These are phyloP conservation scores for Monopis laevigella DNA, from an alignment of 2,888 invertebrate genomes.

Conservation along the genomic window DNA sequence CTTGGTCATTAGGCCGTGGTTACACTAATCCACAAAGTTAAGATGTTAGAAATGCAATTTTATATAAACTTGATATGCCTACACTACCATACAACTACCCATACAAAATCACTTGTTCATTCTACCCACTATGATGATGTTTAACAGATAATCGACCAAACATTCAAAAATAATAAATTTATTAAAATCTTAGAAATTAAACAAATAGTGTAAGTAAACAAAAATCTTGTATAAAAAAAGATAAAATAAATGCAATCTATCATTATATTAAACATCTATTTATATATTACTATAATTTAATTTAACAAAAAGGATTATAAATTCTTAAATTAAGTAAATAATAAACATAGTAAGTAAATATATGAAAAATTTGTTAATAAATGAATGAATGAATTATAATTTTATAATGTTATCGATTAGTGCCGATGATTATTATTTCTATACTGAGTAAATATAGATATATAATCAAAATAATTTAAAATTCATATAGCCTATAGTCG, in stretches of 20 bases:
- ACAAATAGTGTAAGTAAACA: conserved; percentile 54
- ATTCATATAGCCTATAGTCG: conserved; percentile 37
- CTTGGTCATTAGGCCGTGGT: conserved; percentile 58
- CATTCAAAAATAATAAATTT: conserved; percentile 41
- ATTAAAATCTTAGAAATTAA: conserved; percentile 56
- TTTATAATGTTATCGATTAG: conserved; percentile 50
- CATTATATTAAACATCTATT: conserved; percentile 35
- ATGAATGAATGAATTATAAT: too few relatives aligned
- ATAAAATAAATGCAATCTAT: conserved; percentile 64
- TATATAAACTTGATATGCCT: conserved; percentile 60
- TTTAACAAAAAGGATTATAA: conserved; percentile 55
- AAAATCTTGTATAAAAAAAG: conserved; percentile 53
- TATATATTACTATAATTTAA: conserved; percentile 53
- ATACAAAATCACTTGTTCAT: conserved; percentile 22
- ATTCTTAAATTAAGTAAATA: conserved; percentile 40
- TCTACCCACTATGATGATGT: conserved; percentile 25
- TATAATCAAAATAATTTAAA: conserved; percentile 50
- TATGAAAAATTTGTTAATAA: conserved; percentile 34
- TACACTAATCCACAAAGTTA: conserved; percentile 32
- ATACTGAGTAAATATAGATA: conserved; percentile 65
- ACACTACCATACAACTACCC: conserved; percentile 32
- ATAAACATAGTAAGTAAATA: too few relatives aligned
- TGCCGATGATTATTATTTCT: conserved; percentile 67
- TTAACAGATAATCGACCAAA: conserved; percentile 65
- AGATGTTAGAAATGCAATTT: conserved; percentile 25